Conservation (phyloP, 2,888 invertebrate species). For the Lathronympha strigana region DNA sequence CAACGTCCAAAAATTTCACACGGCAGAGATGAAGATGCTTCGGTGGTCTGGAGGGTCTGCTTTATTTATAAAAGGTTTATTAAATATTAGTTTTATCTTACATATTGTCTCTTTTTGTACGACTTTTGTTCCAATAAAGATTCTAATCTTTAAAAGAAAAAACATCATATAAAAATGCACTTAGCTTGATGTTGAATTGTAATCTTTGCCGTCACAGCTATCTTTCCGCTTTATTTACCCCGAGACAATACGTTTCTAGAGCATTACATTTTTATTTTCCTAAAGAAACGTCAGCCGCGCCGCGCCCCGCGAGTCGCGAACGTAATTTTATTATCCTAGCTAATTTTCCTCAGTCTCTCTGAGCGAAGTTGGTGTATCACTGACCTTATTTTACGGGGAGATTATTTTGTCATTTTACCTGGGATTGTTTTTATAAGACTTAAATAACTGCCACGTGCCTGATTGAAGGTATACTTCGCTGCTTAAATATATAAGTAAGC, state of each 20-base stretch:
- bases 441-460: background rate
- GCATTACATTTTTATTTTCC: conserved; percentile 44
- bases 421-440: conserved; percentile 5
- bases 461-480: too few species aligned
- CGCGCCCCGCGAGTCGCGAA: conserved; percentile 44
- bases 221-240: background rate
- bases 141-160: too few species aligned
- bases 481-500: too few species aligned
- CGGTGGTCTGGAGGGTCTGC: too few species aligned
- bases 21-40: too few species aligned
- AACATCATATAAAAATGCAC: background rate
- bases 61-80: too few species aligned
- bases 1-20: too few species aligned
- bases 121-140: too few species aligned
- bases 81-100: too few species aligned
- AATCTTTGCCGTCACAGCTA: background rate
- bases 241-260: background rate
- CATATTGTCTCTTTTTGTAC: too few species aligned
- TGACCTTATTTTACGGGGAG: conserved; percentile 29
- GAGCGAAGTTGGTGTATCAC: conserved; percentile 45
- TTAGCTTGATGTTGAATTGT: background rate
- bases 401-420: conserved; percentile 21
- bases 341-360: conserved; percentile 53
- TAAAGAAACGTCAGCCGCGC: conserved; percentile 46
- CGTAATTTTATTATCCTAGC: conserved; percentile 58